Percentiles rank a stretch among this genome's conserved stretches.
Evolutionary conservation across 2,888 invertebrate genomes (phyloP).

Genomic region (Smittia aterrima): DNA sequence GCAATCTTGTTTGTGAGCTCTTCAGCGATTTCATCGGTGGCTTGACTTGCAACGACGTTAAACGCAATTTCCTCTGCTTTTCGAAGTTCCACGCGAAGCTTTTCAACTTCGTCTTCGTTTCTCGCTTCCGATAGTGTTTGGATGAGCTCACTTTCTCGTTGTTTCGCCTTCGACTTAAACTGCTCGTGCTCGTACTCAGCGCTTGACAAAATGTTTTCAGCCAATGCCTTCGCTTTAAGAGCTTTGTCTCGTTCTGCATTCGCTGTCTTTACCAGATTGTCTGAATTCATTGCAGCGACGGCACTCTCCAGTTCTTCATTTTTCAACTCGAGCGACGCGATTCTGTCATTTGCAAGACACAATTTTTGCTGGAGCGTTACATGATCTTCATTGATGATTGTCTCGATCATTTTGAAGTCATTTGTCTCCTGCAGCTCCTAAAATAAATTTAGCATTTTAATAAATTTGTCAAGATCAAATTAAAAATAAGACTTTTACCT

Average conservation of each 20-base stretch:
- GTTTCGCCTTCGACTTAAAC: conserved; percentile 56
- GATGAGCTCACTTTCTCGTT: conserved; percentile 59
- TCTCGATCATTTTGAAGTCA: background rate
- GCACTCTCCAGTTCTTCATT: background rate
- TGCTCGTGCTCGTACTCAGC: conserved; percentile 50
- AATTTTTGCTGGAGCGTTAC: background rate
- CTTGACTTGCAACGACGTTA: background rate
- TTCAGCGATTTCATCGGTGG: too few species aligned
- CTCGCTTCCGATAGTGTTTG: conserved; percentile 54
- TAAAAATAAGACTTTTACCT: too few species aligned
- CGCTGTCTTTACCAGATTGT: background rate
- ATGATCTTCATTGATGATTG: background rate
- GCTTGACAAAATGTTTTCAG: conserved; percentile 3
- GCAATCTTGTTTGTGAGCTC: too few species aligned
- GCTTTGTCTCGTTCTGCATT: background rate
- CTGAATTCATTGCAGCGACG: background rate
- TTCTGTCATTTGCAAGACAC: background rate
- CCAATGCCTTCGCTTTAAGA: background rate
- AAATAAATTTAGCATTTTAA: too few species aligned
- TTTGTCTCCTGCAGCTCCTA: background rate
- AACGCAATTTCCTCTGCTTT: too few species aligned
- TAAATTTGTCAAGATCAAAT: too few species aligned
- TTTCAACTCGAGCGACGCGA: background rate
- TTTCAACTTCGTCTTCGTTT: conserved; percentile 36
- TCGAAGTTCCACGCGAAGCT: background rate